These are phyloP conservation scores for Aptenodytes patagonicus DNA, from an alignment of 2,113 vertebrate genomes.

Conservation along the genomic window DNA sequence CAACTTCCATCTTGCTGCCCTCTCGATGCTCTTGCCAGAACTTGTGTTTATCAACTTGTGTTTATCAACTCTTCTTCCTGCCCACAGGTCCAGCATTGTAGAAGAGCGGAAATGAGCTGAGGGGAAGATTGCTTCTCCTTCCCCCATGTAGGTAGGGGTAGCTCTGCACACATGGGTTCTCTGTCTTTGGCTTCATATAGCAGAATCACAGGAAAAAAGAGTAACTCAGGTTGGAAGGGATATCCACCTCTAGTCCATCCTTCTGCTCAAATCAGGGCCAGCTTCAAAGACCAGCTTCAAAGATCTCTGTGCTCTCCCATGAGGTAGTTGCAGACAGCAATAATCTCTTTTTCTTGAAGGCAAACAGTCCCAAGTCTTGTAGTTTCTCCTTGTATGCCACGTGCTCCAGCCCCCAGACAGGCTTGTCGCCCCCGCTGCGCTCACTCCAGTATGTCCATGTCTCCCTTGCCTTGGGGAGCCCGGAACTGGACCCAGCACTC, in stretches of 20 bases:
- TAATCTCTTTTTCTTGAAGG: background rate
- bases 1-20: background rate
- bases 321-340: background rate
- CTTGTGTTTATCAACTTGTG: background rate
- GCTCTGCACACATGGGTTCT: background rate
- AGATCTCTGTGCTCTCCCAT: background rate
- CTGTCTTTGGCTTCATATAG: background rate
- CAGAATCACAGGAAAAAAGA: background rate
- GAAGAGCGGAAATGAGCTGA: background rate
- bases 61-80: background rate
- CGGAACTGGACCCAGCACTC: background rate
- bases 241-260: background rate
- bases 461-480: background rate
- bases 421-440: background rate
- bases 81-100: background rate
- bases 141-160: background rate
- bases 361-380: background rate
- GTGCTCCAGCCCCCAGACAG: background rate
- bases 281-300: background rate
- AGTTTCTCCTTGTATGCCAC: fast-evolving
- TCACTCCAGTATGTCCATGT: background rate
- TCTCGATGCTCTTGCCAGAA: background rate
- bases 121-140: background rate
- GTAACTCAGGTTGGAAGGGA: background rate
- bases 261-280: background rate